Evolutionary conservation across 2,113 vertebrate genomes (phyloP).

Genomic region (Agapornis roseicollis): DNA sequence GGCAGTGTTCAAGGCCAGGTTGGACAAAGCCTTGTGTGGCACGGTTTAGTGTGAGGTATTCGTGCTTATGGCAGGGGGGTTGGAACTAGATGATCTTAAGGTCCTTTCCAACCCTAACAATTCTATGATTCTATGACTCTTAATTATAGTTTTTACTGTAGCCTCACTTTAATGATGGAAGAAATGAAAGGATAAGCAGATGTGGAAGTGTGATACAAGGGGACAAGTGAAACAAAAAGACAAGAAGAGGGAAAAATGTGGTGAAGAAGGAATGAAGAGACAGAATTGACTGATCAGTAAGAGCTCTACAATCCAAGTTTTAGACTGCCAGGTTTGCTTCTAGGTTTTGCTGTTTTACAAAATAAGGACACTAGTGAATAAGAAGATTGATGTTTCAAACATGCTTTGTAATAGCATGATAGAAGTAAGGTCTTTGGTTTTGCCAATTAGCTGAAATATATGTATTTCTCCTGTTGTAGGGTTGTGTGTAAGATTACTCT

Average conservation of each 20-base stretch:
- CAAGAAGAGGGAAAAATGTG: not conserved
- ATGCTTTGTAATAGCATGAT: not conserved
- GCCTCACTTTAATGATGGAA: not conserved
- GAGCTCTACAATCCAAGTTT: not conserved
- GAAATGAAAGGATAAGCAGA: not conserved
- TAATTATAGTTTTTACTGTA: not conserved
- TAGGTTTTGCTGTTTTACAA: not conserved
- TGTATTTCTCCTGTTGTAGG: not conserved
- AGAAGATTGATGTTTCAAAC: not conserved
- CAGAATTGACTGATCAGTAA: not conserved
- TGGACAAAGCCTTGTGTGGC: too few species aligned
- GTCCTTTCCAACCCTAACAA: too few species aligned
- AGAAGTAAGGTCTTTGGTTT: not conserved
- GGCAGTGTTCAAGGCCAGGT: too few species aligned
- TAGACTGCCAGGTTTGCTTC: not conserved
- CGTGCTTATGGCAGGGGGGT: too few species aligned
- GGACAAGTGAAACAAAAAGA: not conserved
- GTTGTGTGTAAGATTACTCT: not conserved
- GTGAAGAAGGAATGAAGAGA: not conserved
- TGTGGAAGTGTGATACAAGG: not conserved
- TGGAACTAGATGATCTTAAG: too few species aligned
- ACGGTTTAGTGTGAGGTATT: too few species aligned
- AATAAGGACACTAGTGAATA: not conserved
- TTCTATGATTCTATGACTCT: too few species aligned
- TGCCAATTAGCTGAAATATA: not conserved